Conservation (phyloP, 1,140 invertebrate species). For the Ericerus pela region DNA sequence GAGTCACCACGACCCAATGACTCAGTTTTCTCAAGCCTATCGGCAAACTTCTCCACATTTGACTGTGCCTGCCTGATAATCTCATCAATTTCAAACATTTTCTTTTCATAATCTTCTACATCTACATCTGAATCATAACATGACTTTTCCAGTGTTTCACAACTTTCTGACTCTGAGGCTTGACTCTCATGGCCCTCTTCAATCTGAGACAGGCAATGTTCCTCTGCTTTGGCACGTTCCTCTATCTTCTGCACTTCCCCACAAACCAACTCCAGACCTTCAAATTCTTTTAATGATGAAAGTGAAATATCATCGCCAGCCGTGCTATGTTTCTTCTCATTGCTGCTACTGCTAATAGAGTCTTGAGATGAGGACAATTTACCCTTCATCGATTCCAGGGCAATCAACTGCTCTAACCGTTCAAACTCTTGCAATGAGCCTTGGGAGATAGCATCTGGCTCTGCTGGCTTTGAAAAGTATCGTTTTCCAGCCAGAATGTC, state of each 20-base stretch:
- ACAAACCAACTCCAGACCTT: constrained; percentile 77
- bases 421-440: constrained; percentile 90
- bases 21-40: constrained; percentile 33
- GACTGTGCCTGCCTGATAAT: constrained; percentile 52
- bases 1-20: constrained; percentile 35
- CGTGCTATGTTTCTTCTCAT: constrained; percentile 44
- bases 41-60: constrained; percentile 46
- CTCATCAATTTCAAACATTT: constrained; percentile 57
- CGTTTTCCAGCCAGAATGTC: constrained; percentile 61
- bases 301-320: constrained; percentile 80
- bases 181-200: constrained; percentile 49
- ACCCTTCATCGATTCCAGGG: constrained; percentile 42
- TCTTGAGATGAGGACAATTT: constrained; percentile 52
- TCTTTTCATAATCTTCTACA: constrained; percentile 48
- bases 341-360: constrained; percentile 49
- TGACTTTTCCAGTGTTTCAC: constrained; percentile 45
- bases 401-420: constrained; percentile 65
- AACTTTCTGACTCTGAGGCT: constrained; percentile 47
- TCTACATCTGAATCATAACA: constrained; percentile 34
- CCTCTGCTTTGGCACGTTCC: constrained; percentile 63
- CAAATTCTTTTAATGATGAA: constrained; percentile 88
- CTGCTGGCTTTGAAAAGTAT: constrained; percentile 59
- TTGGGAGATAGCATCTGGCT: constrained; percentile 80
- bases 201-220: constrained; percentile 54
- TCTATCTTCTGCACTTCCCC: constrained; percentile 66